These are phyloP conservation scores for Bellardia bayeri DNA, from an alignment of 2,888 invertebrate genomes.

Conservation along the genomic window DNA sequence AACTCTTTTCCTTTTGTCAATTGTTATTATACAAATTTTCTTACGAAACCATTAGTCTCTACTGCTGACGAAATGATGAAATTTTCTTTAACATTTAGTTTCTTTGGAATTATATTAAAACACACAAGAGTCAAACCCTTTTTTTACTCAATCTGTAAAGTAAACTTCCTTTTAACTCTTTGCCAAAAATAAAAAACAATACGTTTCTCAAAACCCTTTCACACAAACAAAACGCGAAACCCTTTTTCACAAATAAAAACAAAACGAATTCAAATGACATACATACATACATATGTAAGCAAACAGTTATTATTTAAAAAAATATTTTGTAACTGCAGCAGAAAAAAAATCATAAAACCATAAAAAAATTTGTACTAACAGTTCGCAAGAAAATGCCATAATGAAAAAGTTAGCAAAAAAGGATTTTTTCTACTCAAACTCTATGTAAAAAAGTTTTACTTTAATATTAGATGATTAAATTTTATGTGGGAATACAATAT, in stretches of 20 bases:
- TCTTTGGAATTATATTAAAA: constrained; percentile 4
- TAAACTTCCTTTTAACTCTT: constrained; percentile 68
- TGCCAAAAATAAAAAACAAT: not conserved
- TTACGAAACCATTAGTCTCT: constrained; percentile 32
- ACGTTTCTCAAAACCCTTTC: constrained; percentile 46
- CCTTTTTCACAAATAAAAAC: constrained; percentile 23
- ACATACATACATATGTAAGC: not conserved
- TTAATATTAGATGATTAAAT: not conserved
- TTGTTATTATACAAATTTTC: constrained; percentile 10
- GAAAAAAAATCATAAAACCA: constrained; percentile 48
- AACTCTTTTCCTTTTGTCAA: constrained; percentile 1
- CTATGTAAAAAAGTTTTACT: no score
- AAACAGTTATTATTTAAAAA: constrained; percentile 1
- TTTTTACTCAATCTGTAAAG: constrained; percentile 39
- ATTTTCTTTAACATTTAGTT: constrained; percentile 15
- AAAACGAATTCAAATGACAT: not conserved
- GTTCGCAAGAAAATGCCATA: not conserved
- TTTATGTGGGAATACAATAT: constrained; percentile 21
- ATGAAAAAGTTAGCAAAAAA: not conserved
- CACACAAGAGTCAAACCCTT: constrained; percentile 31
- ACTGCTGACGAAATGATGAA: constrained; percentile 23
- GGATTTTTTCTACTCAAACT: no score
- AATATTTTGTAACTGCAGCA: not conserved
- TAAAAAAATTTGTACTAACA: constrained; percentile 24
- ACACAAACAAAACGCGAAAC: constrained; percentile 47